phyloP scores from a whole-genome alignment of 2,888 invertebrate genomes.

The Cataglyphis cursor region DNA sequence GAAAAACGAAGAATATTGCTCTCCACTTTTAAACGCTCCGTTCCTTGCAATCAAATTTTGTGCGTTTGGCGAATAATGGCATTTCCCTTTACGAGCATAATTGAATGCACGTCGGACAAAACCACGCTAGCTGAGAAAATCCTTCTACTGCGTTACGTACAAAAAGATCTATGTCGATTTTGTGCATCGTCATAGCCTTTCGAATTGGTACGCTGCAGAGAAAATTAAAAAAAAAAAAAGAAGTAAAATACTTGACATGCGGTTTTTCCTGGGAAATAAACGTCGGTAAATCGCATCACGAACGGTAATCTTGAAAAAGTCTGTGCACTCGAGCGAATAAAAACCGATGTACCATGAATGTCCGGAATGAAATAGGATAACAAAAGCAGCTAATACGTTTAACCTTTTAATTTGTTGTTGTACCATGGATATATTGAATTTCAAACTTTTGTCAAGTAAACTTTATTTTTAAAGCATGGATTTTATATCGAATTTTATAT shows the following conservation, averaged over 20 bases:
- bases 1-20: constrained; percentile 20
- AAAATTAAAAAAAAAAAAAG: constrained; percentile 10
- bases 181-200: constrained; percentile 26
- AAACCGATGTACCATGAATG: constrained; percentile 16
- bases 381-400: constrained; percentile 21
- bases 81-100: constrained; percentile 38
- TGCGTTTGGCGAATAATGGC: constrained; percentile 49
- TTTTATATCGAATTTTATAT: not conserved
- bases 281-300: constrained; percentile 38
- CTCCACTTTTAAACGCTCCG: constrained; percentile 13
- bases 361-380: constrained; percentile 23
- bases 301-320: constrained; percentile 46
- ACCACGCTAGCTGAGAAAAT: constrained; percentile 46
- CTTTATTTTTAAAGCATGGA: constrained; percentile 19
- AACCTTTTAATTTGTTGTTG: constrained; percentile 19
- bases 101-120: constrained; percentile 49
- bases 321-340: constrained; percentile 32
- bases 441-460: constrained; percentile 16
- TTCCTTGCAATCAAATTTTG: constrained; percentile 46
- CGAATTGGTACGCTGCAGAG: constrained; percentile 34
- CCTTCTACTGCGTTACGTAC: constrained; percentile 19
- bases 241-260: constrained; percentile 14
- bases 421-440: constrained; percentile 15
- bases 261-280: constrained; percentile 36
- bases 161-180: constrained; percentile 44